Evolutionary conservation across 2,797 vertebrate genomes (phyloP).

Genomic region (Vespertilio murinus): DNA sequence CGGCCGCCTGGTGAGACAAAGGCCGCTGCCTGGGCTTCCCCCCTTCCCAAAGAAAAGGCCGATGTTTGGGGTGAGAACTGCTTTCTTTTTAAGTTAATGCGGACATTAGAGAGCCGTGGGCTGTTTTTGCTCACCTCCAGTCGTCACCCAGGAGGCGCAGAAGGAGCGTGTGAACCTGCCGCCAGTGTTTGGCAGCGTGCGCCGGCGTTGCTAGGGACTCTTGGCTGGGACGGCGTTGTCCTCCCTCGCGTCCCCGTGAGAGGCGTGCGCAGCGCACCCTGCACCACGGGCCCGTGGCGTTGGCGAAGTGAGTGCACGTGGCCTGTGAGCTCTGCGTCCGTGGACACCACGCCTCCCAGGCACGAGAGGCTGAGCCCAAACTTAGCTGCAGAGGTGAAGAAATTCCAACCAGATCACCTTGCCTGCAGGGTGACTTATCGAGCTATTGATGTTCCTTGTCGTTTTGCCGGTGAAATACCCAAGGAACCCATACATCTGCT

Average conservation of each 20-base stretch:
- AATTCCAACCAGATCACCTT: background rate
- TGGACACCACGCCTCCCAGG: background rate
- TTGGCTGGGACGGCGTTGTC: background rate
- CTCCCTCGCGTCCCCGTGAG: background rate
- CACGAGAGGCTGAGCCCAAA: background rate
- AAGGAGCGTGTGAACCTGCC: slow-evolving; percentile 16
- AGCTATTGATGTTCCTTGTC: slow-evolving; percentile 7
- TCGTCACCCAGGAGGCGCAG: background rate
- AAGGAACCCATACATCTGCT: slow-evolving; percentile 17
- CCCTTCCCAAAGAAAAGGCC: background rate
- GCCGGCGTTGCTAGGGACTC: background rate
- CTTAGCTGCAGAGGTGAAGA: background rate
- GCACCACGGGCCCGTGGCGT: background rate
- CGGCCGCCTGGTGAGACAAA: slow-evolving; percentile 25
- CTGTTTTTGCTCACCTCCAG: background rate
- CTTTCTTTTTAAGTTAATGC: background rate
- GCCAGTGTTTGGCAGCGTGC: background rate
- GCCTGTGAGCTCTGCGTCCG: background rate
- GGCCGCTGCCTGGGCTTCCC: slow-evolving; percentile 1
- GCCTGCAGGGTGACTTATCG: background rate
- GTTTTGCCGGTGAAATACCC: background rate
- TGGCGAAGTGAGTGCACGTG: background rate
- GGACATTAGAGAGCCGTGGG: background rate
- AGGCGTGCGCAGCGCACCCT: background rate
- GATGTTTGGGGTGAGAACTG: background rate